Conservation (phyloP, 2,113 vertebrate species). For the Centropus unirufus region DNA sequence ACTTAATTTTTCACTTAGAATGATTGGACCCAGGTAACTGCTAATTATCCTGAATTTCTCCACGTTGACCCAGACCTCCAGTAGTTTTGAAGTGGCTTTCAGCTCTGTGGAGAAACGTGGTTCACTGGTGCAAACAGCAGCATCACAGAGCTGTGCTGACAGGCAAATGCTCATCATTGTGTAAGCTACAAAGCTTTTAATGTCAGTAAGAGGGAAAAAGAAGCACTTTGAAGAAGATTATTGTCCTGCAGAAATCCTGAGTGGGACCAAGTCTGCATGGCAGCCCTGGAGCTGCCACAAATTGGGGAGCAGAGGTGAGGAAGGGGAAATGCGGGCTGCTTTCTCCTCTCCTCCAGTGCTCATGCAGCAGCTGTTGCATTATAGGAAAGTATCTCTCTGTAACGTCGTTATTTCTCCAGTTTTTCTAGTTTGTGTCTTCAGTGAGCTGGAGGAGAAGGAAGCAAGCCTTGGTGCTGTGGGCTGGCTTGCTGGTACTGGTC, state of each 20-base stretch:
- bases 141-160: neutral
- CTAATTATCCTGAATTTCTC: neutral
- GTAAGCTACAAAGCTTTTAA: neutral
- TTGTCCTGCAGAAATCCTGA: neutral
- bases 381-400: neutral
- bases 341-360: neutral
- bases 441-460: neutral
- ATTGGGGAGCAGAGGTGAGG: neutral
- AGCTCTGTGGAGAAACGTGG: neutral
- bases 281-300: neutral
- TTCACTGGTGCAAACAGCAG: neutral
- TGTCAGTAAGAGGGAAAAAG: neutral
- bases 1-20: neutral
- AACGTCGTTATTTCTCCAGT: neutral
- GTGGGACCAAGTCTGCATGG: rapidly evolving
- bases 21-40: neutral
- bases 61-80: neutral
- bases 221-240: neutral
- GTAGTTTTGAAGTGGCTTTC: neutral
- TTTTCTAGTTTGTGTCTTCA: neutral
- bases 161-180: neutral
- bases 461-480: neutral
- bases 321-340: neutral
- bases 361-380: rapidly evolving
- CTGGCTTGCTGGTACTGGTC: neutral